Evolutionary conservation across 2,797 vertebrate species (phyloP).

Genomic region (Sylvilagus floridanus): DNA sequence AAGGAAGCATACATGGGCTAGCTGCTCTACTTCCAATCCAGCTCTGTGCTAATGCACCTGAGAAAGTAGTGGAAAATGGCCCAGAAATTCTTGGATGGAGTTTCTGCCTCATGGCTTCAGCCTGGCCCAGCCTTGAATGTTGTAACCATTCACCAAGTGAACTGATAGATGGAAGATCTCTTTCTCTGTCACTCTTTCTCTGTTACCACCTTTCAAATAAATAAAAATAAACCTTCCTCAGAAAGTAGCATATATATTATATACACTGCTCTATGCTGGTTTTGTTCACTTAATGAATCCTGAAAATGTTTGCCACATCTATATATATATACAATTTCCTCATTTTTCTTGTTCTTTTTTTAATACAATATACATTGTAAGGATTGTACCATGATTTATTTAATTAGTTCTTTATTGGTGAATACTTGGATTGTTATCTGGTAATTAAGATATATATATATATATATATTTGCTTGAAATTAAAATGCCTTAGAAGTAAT

Average conservation of each 20-base stretch:
- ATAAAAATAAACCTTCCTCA: too few species aligned
- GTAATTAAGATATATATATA: background rate
- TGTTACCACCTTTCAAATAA: too few species aligned
- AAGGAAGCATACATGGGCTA: too few species aligned
- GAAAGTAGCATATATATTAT: background rate
- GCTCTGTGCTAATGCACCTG: too few species aligned
- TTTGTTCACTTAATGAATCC: background rate
- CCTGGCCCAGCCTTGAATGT: too few species aligned
- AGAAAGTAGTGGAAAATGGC: too few species aligned
- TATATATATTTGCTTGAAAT: background rate
- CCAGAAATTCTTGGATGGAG: too few species aligned
- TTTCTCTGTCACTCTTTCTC: too few species aligned
- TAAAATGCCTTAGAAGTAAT: constrained; percentile 30
- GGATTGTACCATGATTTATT: background rate
- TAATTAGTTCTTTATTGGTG: background rate
- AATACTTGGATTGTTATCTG: background rate
- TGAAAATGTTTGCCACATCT: background rate
- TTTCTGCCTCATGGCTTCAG: too few species aligned
- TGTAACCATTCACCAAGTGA: too few species aligned
- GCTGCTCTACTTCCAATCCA: too few species aligned
- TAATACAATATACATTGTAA: background rate
- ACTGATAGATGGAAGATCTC: too few species aligned
- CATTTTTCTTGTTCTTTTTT: background rate
- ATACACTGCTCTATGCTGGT: background rate
- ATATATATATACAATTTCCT: background rate